Base-by-base conservation (phyloP, 2,113 vertebrate genomes). In the Callorhinus ursinus region DNA sequence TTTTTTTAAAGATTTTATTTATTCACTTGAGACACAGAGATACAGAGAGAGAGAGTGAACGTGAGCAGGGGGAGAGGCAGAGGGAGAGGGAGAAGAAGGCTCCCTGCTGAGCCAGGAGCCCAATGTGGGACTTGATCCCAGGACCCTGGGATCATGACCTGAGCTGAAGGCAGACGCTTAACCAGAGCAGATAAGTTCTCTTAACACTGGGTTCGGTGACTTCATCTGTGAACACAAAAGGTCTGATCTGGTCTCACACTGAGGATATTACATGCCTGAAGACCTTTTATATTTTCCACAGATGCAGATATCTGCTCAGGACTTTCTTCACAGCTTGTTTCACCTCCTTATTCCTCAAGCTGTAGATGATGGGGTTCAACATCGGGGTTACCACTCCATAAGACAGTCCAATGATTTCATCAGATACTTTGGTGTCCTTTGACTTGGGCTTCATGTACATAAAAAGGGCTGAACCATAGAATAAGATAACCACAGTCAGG, bases 321-420 rank as follows among this genome's bases (percentile, higher is more conserved):
- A 97, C 39, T 97, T 97, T 98, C 49, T 93, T 97, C 51, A 98
- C 71, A 14, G 93, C 97, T 19, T 49, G 77, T 74, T 98, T 97
- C 19, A 98, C 92, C 57, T 98, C 97, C 21, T 97, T 97, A 91
- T 98, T 98, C 65, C 95, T 97, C 72, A 98, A 85, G 51, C 98
- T 98, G 2, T 98, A 98, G 53, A 98, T 98, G 53, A 98, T 94
- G 57, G 98, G 97, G 42, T 98, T 98, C 91, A 98, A 93, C 76
- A 98, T 95, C 1, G 93, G 98, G 14, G 95, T 98, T 46, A 97
- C 39, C 1, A 98, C 91, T 61, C 95, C 97, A 21, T 98, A 98
- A 57, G 97, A 95, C 11, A 98, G 31, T 18, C 67, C 95, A 24
- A 96, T 94, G 24, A 96, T 96, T 67, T 98, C 97, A 77, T 98